Percentiles rank a stretch among this genome's conserved stretches.
phyloP scores from a whole-genome alignment of 2,113 vertebrate species.

The Apodemus sylvaticus region DNA sequence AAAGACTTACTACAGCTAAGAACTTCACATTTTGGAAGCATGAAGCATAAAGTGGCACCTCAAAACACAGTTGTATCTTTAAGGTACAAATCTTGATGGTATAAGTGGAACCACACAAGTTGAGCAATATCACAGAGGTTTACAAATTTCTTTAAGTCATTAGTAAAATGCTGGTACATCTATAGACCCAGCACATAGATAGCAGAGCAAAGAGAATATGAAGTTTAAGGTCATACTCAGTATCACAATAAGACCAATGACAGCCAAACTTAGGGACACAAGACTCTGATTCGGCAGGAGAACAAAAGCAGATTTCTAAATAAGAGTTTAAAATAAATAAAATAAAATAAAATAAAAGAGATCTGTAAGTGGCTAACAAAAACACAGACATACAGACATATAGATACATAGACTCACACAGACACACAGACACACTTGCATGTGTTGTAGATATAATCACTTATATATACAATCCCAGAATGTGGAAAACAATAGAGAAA shows the following conservation, averaged over 20 bases:
- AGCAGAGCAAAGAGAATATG: not conserved
- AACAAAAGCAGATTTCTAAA: not conserved
- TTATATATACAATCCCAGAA: not conserved
- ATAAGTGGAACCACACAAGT: not conserved
- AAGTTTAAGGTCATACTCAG: not conserved
- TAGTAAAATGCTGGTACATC: not conserved
- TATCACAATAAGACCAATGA: not conserved
- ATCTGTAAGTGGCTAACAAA: no score
- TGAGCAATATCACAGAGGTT: not conserved
- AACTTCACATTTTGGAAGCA: not conserved
- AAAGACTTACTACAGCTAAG: not conserved
- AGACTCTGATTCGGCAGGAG: not conserved
- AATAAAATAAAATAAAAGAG: not conserved
- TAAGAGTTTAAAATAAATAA: not conserved
- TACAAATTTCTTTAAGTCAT: not conserved
- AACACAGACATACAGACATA: no score
- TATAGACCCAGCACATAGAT: no score
- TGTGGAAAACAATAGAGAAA: not conserved
- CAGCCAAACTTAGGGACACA: not conserved
- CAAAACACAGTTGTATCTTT: not conserved
- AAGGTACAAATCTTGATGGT: not conserved
- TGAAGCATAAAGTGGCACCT: not conserved
- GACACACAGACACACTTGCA: not conserved
- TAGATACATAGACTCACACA: not conserved
- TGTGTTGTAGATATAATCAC: no score